Evolutionary conservation across 1,140 invertebrate genomes (phyloP), one percentile per base, ranked within the genome.

Genomic region (Neomicropteryx cornuta): DNA sequence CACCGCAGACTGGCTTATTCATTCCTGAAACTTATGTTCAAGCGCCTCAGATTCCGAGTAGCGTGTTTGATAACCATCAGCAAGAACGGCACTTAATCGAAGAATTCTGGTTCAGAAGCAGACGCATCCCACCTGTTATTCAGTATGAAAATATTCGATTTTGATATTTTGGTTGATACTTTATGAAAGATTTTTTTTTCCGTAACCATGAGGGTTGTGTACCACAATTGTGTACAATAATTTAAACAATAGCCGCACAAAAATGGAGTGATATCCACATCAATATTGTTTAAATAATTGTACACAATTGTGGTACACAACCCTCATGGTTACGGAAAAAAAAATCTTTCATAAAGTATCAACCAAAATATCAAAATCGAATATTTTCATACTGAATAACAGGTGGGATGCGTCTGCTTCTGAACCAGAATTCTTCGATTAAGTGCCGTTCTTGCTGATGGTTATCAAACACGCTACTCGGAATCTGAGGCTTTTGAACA

Each of bases 311-410:
- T n/a, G n/a, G n/a, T n/a, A n/a, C n/a, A n/a, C n/a, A n/a, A n/a
- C n/a, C n/a, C n/a, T n/a, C n/a, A n/a, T n/a, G n/a, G n/a, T n/a
- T n/a, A 28, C 46, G 85, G 95, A 99, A 60, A 99, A 99, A 59
- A 96, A 96, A 52, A 99, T 99, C 66, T 99, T 99, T 68, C 93
- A 97, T 60, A 97, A 97, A 80, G 97, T 99, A 16, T 97, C 91
- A 14, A 84, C 82, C 45, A 82, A 81, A 56, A 73, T 99, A 44
- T 98, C 94, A 5, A 96, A 97, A 62, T 97, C 97, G 32, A 99
- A 99, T 61, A 92, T 99, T 54, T 99, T 99, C 57, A 95, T 99
- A 56, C 61, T 99, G 37, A 97, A 98, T 60, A 99, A 99, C 69
- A 75, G 96, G 58, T 99, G 96, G 96, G 97, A 99, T 69, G 92